Conservation (phyloP, 2,888 invertebrate genomes). For the Lasioglossum lativentre region DNA sequence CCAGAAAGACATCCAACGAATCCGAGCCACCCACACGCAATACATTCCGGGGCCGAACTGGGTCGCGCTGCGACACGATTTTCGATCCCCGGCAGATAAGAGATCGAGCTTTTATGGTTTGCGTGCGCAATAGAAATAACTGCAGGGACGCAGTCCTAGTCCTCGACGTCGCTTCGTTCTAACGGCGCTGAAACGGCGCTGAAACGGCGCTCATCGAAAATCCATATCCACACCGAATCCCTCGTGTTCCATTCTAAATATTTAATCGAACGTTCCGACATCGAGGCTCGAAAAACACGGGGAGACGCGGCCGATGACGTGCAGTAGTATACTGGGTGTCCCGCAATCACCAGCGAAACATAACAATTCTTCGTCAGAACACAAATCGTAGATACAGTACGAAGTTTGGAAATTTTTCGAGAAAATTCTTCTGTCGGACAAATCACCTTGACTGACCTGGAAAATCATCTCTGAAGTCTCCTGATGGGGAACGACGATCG, state of each 20-base stretch:
- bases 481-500: not conserved
- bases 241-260: conserved; percentile 7
- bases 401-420: not conserved
- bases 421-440: not conserved
- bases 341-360: not conserved
- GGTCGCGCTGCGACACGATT: conserved; percentile 44
- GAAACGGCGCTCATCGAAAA: not conserved
- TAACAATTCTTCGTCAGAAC: not conserved
- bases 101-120: conserved; percentile 17
- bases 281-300: not conserved
- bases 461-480: not conserved
- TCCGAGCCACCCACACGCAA: conserved; percentile 35
- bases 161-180: not conserved
- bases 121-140: conserved; percentile 24
- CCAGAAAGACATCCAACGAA: conserved; percentile 26
- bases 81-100: conserved; percentile 22
- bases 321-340: not conserved
- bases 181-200: too few relatives aligned
- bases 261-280: conserved; percentile 5
- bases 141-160: not conserved
- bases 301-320: not conserved
- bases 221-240: not conserved
- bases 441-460: too few relatives aligned
- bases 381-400: not conserved
- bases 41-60: conserved; percentile 41